A percentile compares a stretch with the other conserved stretches of the same genome.
Conservation (phyloP, 2,113 vertebrate species). For the Donacobius atricapilla region DNA sequence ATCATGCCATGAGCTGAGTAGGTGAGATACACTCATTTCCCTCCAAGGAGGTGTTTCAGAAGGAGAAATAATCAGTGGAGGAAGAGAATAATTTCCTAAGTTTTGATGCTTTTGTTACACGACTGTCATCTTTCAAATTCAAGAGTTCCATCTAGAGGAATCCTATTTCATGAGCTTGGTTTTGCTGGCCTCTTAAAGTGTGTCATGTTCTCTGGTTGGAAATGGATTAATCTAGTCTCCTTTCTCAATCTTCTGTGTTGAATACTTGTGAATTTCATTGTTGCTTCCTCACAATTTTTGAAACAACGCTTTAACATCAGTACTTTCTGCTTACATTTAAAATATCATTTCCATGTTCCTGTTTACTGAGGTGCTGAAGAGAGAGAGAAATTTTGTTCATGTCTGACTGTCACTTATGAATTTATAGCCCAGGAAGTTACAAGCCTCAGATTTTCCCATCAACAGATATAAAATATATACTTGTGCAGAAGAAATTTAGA, state of each 20-base stretch:
- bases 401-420: not conserved
- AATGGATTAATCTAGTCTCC: not conserved
- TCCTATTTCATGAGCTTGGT: slow-evolving; percentile 3
- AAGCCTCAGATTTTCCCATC: not conserved
- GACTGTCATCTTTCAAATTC: slow-evolving; percentile 39
- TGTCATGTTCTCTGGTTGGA: not conserved
- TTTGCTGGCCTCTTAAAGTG: not conserved
- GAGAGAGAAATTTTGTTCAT: not conserved
- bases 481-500: not conserved
- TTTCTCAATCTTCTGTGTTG: not conserved
- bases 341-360: not conserved
- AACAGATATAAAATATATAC: not conserved
- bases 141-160: slow-evolving; percentile 58
- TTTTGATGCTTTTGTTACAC: not conserved
- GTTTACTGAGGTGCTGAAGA: not conserved
- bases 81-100: slow-evolving; percentile 29
- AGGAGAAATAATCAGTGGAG: not conserved
- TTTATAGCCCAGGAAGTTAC: not conserved
- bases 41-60: not conserved
- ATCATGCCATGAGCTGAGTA: not conserved
- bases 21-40: slow-evolving; percentile 6
- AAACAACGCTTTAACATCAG: not conserved
- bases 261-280: not conserved
- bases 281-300: not conserved
- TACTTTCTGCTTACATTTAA: not conserved